These are phyloP conservation scores for Deroptyus accipitrinus DNA, from an alignment of 2,113 vertebrate genomes.

Conservation along the genomic window DNA sequence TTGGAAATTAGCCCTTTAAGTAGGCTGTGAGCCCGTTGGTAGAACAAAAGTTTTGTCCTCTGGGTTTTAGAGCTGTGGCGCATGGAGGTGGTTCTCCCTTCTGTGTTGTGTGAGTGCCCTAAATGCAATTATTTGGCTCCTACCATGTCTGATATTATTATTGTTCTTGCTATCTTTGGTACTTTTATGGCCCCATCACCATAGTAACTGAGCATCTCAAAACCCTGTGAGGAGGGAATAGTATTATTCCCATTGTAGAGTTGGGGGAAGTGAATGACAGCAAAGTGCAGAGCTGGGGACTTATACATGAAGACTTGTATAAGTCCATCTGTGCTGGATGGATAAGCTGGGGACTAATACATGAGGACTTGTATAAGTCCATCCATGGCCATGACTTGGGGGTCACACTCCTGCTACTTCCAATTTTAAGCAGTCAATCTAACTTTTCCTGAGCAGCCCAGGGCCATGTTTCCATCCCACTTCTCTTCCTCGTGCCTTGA, in stretches of 20 bases:
- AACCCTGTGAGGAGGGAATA: conserved; percentile 54
- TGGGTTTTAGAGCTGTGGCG: not conserved
- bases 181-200: conserved; percentile 66
- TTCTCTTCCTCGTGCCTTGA: not conserved
- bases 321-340: not conserved
- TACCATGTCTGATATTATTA: conserved; percentile 66
- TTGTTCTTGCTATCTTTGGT: conserved; percentile 67
- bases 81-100: conserved; percentile 36
- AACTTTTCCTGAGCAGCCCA: not conserved
- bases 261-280: not conserved
- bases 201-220: conserved; percentile 68
- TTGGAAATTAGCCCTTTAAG: not conserved
- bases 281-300: not conserved
- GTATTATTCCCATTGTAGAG: conserved; percentile 48
- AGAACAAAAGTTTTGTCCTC: not conserved
- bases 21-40: not conserved
- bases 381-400: not conserved
- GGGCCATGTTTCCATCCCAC: not conserved
- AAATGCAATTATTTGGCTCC: conserved; percentile 66
- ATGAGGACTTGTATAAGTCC: not conserved
- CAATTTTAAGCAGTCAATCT: not conserved
- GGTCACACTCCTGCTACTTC: not conserved
- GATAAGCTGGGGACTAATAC: not conserved
- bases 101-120: conserved; percentile 28
- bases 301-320: not conserved